phyloP scores from a whole-genome alignment of 2,888 invertebrate species.

The Halictus ligatus region DNA sequence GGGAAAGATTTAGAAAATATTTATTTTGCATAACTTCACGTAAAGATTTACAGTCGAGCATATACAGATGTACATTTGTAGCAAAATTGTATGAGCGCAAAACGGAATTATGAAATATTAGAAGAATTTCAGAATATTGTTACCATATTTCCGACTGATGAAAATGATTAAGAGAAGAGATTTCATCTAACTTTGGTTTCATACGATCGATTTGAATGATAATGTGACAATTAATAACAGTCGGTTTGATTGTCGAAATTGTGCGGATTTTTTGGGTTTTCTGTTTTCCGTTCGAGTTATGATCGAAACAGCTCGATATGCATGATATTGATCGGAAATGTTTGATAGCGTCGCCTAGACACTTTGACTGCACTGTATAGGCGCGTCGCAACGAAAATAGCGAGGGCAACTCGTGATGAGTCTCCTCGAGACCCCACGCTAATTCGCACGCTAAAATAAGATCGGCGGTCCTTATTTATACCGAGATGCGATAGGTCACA shows the following conservation, averaged over 20 bases:
- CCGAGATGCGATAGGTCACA: conserved; percentile 70
- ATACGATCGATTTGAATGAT: background rate
- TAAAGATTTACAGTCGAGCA: background rate
- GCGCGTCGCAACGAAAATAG: conserved; percentile 70
- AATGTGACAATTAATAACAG: background rate
- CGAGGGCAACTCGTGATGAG: conserved; percentile 71
- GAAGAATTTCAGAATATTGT: background rate
- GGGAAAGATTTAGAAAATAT: background rate
- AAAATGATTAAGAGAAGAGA: too few species aligned
- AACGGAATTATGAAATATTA: background rate
- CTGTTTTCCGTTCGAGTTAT: background rate
- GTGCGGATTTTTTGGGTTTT: background rate
- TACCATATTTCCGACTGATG: too few species aligned
- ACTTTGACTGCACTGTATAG: conserved; percentile 34
- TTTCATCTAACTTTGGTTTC: background rate
- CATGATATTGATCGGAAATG: conserved; percentile 38
- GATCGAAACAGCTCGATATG: background rate
- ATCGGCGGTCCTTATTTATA: conserved; percentile 78
- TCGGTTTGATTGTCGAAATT: background rate
- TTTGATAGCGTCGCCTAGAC: conserved; percentile 54
- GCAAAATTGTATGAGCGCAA: background rate
- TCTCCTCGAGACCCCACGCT: conserved; percentile 78
- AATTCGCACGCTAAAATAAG: conserved; percentile 79
- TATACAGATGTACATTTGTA: too few species aligned
- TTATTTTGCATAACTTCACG: background rate